These are phyloP conservation scores for Gymnoscopelus braueri DNA, from an alignment of 2,797 vertebrate species.

Conservation along the genomic window DNA sequence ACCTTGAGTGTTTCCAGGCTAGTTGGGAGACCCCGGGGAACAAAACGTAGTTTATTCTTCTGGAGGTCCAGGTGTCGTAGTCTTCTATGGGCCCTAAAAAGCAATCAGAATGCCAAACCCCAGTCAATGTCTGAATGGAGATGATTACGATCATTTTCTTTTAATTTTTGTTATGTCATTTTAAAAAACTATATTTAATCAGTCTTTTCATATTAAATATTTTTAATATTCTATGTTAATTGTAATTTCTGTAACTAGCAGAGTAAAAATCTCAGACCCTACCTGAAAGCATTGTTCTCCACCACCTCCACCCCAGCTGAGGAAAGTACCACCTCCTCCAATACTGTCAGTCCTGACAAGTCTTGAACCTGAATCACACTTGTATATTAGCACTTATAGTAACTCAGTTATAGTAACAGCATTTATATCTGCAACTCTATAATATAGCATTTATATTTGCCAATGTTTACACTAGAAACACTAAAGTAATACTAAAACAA, in stretches of 20 bases:
- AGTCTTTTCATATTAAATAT: background rate
- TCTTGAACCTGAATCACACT: conserved; percentile 69
- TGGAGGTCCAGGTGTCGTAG: conserved; percentile 81
- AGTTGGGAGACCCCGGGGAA: conserved; percentile 76
- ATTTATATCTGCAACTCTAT: background rate
- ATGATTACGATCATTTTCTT: too few species aligned
- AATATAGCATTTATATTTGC: background rate
- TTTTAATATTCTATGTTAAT: conserved; percentile 5
- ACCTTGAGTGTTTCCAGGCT: conserved; percentile 75
- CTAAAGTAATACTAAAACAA: too few species aligned
- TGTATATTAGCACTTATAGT: background rate
- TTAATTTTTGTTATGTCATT: too few species aligned
- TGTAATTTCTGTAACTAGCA: background rate
- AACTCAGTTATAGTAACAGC: background rate
- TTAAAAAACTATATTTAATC: background rate
- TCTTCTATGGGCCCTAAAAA: conserved; percentile 24
- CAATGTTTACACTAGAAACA: background rate
- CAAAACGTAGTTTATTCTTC: conserved; percentile 81
- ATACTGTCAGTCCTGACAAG: conserved; percentile 66
- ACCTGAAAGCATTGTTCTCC: conserved; percentile 79
- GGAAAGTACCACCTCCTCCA: conserved; percentile 82
- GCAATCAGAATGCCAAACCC: background rate
- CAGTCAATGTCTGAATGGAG: too few species aligned
- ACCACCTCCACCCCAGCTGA: conserved; percentile 83
- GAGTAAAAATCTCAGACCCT: background rate